These are phyloP conservation scores for Eurystomus glaucurus DNA, from an alignment of 2,797 vertebrate species.

Conservation along the genomic window DNA sequence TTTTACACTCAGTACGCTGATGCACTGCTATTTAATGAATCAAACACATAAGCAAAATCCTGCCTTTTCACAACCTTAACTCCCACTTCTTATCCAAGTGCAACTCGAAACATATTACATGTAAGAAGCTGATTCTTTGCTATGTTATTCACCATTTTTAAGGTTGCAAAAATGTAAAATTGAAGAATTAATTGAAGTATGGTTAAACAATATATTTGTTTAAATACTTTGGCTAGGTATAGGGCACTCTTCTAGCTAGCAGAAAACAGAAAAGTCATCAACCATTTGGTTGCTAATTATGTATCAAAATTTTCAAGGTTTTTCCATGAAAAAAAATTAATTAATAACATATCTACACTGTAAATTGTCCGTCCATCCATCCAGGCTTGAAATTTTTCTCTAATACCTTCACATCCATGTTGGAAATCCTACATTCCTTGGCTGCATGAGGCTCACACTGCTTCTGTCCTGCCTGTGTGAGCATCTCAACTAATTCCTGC, in stretches of 20 bases:
- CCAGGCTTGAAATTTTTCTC: background rate
- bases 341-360: background rate
- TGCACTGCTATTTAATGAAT: background rate
- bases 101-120: background rate
- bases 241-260: background rate
- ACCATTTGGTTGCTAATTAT: background rate
- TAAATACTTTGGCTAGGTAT: background rate
- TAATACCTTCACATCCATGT: background rate
- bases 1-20: background rate
- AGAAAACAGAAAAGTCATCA: background rate
- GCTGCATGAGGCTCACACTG: background rate
- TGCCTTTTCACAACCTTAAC: background rate
- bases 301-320: background rate
- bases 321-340: background rate
- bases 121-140: background rate
- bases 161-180: background rate
- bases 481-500: background rate
- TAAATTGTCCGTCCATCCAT: background rate
- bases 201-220: background rate
- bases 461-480: accelerated
- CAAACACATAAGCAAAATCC: background rate
- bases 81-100: background rate
- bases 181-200: background rate
- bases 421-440: background rate
- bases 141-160: background rate